Base-by-base conservation (phyloP, 2,113 vertebrate genomes). In the Callorhinus ursinus region DNA sequence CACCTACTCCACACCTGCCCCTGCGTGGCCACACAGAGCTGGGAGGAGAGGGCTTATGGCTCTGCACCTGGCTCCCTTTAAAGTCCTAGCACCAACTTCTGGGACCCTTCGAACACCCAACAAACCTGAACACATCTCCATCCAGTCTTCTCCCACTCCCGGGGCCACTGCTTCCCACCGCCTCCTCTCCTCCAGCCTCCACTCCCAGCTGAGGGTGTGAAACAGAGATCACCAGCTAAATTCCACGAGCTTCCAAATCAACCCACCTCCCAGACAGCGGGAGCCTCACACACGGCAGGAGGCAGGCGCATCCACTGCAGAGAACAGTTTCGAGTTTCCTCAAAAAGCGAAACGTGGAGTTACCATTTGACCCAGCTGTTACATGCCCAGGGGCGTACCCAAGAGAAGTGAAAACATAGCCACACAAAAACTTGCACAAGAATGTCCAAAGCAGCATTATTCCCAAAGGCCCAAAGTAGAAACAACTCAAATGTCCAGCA, bases 201-300 rank as follows among this genome's bases (percentile, higher is more conserved):
- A 51, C 18, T 42, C 57, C 26, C 14, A 21, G 59, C 85, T 42
- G 26, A 51, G 61, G 19, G 31, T 31, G 42, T 61, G 15, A 76
- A 61, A 80, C 18, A 53, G 42, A 26, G 53, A 71, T 6, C 26
- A 39, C 31, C 86, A 91, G 31, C 69, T 36, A 18, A 79, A 42
- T 5, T 22, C 87, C 33, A 51, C 14, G 33, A 24, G 63, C 28
- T 42, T 87, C 46, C 26, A 51, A 22, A 46, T 31, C 55, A 67
- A 26, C 36, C 42, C 3, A 1, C 16, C 11, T 26, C 1, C 7
- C 74, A n/a, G 57, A 61, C 13, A 14, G 2, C 0, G 0, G 51
- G 7, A 39, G 13, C 51, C 74, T 86, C 2, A 3, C 3, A n/a
- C 10, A 11, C 31, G 5, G 33, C 5, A 3, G 31, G 39, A 63